A percentile compares a stretch with the other conserved stretches of the same genome.
These are phyloP conservation scores for Peucedramus taeniatus DNA, from an alignment of 2,113 vertebrate genomes.

Conservation along the genomic window DNA sequence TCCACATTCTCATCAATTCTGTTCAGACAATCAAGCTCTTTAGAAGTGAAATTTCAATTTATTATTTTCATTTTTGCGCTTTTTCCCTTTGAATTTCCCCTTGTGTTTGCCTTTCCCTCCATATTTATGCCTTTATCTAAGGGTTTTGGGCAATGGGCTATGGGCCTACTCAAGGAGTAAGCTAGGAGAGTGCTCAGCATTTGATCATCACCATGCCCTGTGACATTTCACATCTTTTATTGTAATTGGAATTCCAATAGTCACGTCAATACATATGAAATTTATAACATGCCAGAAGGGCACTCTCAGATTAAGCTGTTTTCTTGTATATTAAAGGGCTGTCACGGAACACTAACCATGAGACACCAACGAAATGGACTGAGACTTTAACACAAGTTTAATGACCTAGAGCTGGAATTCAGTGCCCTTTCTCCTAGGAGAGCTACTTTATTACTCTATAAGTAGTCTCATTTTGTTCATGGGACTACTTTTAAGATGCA, in stretches of 20 bases:
- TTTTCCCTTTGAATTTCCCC: not conserved
- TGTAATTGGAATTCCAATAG: not conserved
- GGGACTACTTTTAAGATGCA: not conserved
- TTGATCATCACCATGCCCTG: not conserved
- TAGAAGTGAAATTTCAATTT: not conserved
- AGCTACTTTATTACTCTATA: not conserved
- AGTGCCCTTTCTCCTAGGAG: not conserved
- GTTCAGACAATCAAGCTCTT: not conserved
- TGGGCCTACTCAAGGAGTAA: not conserved
- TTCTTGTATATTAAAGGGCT: constrained; percentile 24
- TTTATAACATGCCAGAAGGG: not conserved
- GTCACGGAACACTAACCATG: not conserved
- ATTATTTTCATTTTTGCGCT: not conserved
- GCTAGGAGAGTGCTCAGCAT: not conserved
- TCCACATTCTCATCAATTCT: not conserved
- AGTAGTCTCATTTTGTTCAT: not conserved
- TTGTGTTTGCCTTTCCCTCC: not conserved
- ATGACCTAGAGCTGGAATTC: constrained; percentile 15
- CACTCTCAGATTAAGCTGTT: not conserved
- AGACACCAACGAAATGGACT: not conserved
- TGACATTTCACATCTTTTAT: not conserved
- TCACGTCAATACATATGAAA: not conserved
- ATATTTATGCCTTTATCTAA: not conserved
- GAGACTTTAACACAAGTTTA: constrained; percentile 31
- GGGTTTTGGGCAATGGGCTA: not conserved